These are phyloP conservation scores for Parus major DNA, from an alignment of 2,113 vertebrate genomes.

Conservation along the genomic window DNA sequence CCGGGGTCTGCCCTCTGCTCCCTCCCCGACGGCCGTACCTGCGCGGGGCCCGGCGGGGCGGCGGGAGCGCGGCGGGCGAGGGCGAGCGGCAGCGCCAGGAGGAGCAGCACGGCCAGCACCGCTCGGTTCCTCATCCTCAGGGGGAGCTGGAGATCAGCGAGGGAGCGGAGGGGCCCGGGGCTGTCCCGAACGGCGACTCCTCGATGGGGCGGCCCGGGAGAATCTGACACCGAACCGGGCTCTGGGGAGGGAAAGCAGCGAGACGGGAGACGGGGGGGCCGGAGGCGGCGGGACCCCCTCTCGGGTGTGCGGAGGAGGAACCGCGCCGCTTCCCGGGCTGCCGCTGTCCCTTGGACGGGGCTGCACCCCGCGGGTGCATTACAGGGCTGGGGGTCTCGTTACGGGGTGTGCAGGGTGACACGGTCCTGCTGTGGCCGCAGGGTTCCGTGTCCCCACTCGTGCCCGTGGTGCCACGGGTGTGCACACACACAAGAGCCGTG, in stretches of 20 bases:
- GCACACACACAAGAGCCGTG: rapidly evolving
- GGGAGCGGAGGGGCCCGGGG: neutral
- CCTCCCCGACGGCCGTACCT: neutral
- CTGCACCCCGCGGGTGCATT: neutral
- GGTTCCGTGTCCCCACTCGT: rapidly evolving
- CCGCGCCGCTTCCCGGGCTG: neutral
- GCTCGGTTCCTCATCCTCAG: neutral
- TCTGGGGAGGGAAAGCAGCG: neutral
- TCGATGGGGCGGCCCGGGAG: neutral
- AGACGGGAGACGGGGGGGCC: neutral
- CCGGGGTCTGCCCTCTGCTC: too few species aligned
- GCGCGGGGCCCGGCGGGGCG: neutral
- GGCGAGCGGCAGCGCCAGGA: neutral
- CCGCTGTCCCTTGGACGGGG: neutral
- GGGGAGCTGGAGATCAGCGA: neutral
- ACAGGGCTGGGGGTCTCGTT: rapidly evolving
- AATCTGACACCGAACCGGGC: neutral
- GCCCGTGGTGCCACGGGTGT: neutral
- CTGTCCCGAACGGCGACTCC: neutral
- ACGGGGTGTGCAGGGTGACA: neutral
- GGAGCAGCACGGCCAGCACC: neutral
- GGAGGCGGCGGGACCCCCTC: neutral
- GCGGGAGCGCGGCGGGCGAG: neutral
- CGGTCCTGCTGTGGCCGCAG: neutral
- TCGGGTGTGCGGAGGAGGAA: neutral